Conservation (phyloP, 2,888 invertebrate species). For the Lydus trimaculatus region DNA sequence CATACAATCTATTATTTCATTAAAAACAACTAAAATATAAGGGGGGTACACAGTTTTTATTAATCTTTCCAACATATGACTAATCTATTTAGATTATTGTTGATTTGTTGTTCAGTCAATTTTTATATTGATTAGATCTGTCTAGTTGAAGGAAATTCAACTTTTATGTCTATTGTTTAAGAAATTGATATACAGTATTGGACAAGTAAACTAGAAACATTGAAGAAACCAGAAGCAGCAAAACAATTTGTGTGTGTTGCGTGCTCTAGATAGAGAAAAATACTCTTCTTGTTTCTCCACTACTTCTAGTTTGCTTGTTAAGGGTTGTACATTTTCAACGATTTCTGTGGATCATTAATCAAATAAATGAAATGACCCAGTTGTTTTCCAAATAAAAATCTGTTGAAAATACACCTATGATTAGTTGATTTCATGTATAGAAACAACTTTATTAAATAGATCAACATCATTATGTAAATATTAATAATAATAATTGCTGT, state of each 20-base stretch:
- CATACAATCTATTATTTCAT: not conserved
- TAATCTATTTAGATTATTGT: not conserved
- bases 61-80: not conserved
- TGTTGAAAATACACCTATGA: no score
- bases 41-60: not conserved
- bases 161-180: not conserved
- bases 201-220: no score
- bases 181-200: not conserved
- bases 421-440: no score
- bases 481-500: not conserved
- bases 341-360: not conserved
- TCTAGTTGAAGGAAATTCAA: no score
- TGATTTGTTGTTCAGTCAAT: not conserved
- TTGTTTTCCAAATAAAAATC: no score
- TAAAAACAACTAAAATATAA: not conserved
- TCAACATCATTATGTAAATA: slow-evolving; percentile 5
- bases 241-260: no score
- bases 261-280: no score
- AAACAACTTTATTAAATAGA: not conserved
- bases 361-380: not conserved
- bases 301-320: no score
- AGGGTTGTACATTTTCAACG: no score
- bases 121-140: no score
- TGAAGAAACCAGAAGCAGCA: no score
- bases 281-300: no score